Percentiles rank a stretch among this genome's conserved stretches.
phyloP scores from a whole-genome alignment of 2,888 invertebrate genomes.

The Pyrochroa serraticornis region DNA sequence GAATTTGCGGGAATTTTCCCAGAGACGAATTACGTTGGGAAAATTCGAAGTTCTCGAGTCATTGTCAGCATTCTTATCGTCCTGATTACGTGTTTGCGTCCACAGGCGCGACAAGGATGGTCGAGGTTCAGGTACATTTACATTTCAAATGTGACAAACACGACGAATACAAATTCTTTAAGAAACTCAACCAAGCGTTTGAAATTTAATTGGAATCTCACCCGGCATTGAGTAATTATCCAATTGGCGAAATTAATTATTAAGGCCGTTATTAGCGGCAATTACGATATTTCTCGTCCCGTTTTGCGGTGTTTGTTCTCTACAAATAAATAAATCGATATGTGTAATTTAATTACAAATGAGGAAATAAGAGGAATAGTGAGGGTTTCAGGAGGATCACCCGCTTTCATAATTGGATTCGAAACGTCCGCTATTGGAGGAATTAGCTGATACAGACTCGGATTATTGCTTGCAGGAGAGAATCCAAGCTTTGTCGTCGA shows the following conservation, averaged over 20 bases:
- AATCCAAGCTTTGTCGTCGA: too few relatives aligned
- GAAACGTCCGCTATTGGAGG: too few relatives aligned
- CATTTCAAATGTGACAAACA: conserved; percentile 35
- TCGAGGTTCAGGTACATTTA: conserved; percentile 27
- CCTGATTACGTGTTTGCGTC: conserved; percentile 31
- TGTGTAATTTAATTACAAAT: too few relatives aligned
- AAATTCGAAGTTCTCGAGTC: conserved; percentile 6
- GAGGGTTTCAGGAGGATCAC: too few relatives aligned
- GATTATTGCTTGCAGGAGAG: too few relatives aligned
- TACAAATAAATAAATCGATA: too few relatives aligned
- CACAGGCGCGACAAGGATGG: conserved; percentile 19
- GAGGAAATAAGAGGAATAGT: too few relatives aligned
- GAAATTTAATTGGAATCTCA: not conserved
- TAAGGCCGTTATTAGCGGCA: too few relatives aligned
- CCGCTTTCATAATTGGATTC: too few relatives aligned
- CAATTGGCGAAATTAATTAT: not conserved
- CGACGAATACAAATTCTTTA: conserved; percentile 29
- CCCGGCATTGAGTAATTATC: not conserved
- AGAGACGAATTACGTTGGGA: conserved; percentile 3
- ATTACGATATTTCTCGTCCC: not conserved
- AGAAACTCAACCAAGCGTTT: conserved; percentile 1
- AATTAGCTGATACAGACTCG: too few relatives aligned
- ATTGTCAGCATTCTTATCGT: conserved; percentile 31
- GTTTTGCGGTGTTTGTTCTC: too few relatives aligned
- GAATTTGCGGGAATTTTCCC: conserved; percentile 3